Base-by-base conservation (phyloP, 2,888 invertebrate genomes). In the Fragum fragum region DNA sequence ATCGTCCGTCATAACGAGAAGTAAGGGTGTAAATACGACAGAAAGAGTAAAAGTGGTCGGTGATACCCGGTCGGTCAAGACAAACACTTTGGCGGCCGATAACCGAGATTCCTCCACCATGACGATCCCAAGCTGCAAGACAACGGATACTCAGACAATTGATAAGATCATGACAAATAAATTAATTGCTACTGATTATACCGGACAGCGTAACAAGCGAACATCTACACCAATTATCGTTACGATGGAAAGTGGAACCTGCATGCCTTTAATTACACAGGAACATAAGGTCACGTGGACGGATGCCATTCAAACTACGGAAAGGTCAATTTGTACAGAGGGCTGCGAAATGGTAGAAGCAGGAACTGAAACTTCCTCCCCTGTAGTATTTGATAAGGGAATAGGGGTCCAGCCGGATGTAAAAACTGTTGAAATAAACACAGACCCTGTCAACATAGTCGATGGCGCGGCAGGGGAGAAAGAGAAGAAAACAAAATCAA, bases 201-300 rank as follows among this genome's bases (percentile, higher is more conserved):
- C 88, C 9, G 90, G 90, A 21, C 89, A 90, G 63, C 69, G 79
- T 57, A 87, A 88, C 52, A 90, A 91, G 85, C 77, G 87, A 23
- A 90, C 90, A 26, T 83, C 87, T 6, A 91, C 90, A 1, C 87
- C 85, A 32, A 81, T 76, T 55, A 73, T 90, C 53, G 81, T 83
- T 28, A 76, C 82, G 21, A 83, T 84, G 26, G 90, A 92, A 74
- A 87, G 79, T 42, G 87, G 88, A 53, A 91, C 92, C 7, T 83
- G 78, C 66, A 91, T 90, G 87, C 88, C 89, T 2, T 68, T 85
- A 0, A 70, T 90, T 26, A 81, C 79, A 32, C 84, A 77, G 6
- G 90, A 88, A 70, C 85, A 59, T 63, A 87, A 87, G 76, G 81
- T 79, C 9, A 91, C 91, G 18, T 91, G 89, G 90, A 91, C 91